A percentile compares a stretch with the other conserved stretches of the same genome.
These are phyloP conservation scores for Idaea straminata DNA, from an alignment of 2,888 invertebrate genomes.

Conservation along the genomic window DNA sequence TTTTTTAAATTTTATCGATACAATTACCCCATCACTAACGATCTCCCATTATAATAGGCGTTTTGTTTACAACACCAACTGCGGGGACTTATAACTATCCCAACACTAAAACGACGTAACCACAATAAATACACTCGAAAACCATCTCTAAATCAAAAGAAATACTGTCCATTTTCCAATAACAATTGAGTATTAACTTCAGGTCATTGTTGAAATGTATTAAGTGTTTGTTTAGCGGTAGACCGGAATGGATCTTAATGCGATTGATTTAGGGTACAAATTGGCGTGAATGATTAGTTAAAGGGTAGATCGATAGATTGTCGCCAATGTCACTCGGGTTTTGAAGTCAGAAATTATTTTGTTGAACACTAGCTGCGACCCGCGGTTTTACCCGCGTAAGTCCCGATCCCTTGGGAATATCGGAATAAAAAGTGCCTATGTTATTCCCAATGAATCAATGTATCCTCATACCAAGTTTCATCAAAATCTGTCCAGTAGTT, in stretches of 20 bases:
- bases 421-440: no score
- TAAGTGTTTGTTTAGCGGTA: constrained; percentile 15
- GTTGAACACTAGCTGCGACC: background rate
- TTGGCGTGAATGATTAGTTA: background rate
- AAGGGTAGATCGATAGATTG: background rate
- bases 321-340: background rate
- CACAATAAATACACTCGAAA: constrained; percentile 30
- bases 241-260: background rate
- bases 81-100: constrained; percentile 57
- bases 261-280: background rate
- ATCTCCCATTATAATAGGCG: constrained; percentile 74
- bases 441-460: no score
- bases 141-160: constrained; percentile 30
- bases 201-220: constrained; percentile 10
- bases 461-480: no score
- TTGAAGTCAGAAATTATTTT: background rate
- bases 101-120: constrained; percentile 32
- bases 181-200: background rate
- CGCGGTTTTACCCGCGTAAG: no score
- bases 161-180: constrained; percentile 28
- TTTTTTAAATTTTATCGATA: background rate
- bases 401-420: no score
- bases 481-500: no score
- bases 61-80: constrained; percentile 75
- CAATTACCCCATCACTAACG: constrained; percentile 47